Conservation (phyloP, 2,888 invertebrate species). For the Cerastis leucographa region DNA sequence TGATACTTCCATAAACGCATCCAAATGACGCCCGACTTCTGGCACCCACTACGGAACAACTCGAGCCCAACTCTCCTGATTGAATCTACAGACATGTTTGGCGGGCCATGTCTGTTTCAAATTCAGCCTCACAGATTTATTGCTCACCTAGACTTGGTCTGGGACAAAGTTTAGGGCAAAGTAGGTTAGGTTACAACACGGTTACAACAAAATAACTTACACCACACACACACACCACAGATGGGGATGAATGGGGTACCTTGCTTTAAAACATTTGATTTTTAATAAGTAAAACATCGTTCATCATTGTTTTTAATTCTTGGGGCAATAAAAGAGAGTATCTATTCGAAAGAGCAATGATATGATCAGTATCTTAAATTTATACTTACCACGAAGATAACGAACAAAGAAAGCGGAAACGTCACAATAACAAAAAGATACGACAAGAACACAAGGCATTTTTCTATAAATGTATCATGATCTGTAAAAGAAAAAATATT, state of each 20-base stretch:
- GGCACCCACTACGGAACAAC: not conserved
- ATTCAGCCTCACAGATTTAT: not conserved
- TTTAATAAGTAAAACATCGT: not conserved
- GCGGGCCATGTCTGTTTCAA: not conserved
- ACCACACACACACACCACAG: not conserved
- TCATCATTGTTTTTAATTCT: not conserved
- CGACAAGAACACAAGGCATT: slow-evolving; percentile 71
- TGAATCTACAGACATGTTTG: not conserved
- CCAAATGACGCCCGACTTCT: not conserved
- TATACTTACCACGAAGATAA: slow-evolving; percentile 74
- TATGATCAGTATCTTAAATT: not conserved
- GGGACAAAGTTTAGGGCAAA: not conserved
- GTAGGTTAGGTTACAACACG: not conserved
- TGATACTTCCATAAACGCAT: not conserved
- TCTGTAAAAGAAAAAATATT: slow-evolving; percentile 66
- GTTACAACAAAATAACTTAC: no score
- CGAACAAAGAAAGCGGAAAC: slow-evolving; percentile 77
- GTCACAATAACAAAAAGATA: slow-evolving; percentile 69
- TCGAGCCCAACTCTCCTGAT: not conserved
- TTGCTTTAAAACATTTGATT: not conserved
- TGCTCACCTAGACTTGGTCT: not conserved
- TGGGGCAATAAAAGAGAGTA: not conserved
- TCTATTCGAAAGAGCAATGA: not conserved
- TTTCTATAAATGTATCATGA: slow-evolving; percentile 69
- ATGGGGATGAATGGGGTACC: not conserved